These are phyloP conservation scores for Tachina fera DNA, from an alignment of 2,888 invertebrate species.

Conservation along the genomic window DNA sequence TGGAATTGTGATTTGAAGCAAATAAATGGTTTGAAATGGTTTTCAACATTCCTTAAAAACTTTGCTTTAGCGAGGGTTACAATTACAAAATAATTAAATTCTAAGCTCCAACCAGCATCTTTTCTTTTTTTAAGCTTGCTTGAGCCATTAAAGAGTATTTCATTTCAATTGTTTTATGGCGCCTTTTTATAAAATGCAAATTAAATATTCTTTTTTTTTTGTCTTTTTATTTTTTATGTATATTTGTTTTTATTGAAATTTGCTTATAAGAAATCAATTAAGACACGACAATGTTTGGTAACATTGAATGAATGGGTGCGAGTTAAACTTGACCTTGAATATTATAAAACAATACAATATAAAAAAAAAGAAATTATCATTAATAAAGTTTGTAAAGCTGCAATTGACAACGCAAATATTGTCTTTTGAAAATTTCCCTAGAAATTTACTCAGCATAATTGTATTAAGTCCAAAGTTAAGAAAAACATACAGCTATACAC, in stretches of 20 bases:
- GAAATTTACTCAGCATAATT: background rate
- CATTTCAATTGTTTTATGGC: background rate
- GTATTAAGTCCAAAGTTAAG: background rate
- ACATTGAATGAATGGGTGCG: constrained; percentile 26
- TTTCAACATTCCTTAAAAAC: background rate
- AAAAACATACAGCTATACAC: background rate
- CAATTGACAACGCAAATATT: background rate
- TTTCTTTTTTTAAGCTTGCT: background rate
- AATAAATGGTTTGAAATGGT: background rate
- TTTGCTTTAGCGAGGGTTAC: background rate
- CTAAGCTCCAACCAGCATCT: background rate
- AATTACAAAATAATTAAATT: no score
- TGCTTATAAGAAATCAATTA: background rate
- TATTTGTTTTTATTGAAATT: background rate
- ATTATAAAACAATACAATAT: background rate
- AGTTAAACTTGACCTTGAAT: constrained; percentile 19
- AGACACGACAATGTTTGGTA: background rate
- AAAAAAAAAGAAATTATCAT: background rate
- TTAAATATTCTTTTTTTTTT: background rate
- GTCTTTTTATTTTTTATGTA: background rate
- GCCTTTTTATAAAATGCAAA: no score
- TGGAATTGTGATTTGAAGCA: background rate
- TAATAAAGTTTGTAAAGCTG: background rate
- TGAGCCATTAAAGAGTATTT: background rate
- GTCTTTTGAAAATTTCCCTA: background rate